Base-by-base conservation (phyloP, 2,797 vertebrate genomes). In the Acanthornis magna region DNA sequence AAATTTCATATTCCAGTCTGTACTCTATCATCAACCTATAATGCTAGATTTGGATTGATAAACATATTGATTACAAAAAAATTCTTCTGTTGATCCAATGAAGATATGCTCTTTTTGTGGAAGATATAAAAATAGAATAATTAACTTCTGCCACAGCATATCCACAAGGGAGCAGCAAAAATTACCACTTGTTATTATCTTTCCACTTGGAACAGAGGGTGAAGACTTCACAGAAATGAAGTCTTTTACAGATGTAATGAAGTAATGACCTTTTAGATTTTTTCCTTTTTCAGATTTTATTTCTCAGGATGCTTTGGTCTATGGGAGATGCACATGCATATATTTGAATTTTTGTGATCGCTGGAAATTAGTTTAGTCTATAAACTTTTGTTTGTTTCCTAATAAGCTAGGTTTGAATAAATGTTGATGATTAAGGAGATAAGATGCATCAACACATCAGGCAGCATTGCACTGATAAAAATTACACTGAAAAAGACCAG, bases 31-130 rank as follows among this genome's bases (percentile, higher is more conserved):
- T 82, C 76, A 62, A 32, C 71, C 3, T 66, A 13, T 57, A 75
- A 77, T 61, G 18, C 13, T 87, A 79, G 53, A 66, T 76, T 83
- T 88, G 73, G 40, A 47, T 57, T 88, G 72, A 96, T 87, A 92
- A 92, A 83, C 32, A 60, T 74, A 89, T 50, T 95, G 89, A 95
- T 96, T 91, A 85, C 40, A 60, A 61, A 83, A 85, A 36, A 82
- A 34, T 15, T 58, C 14, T 86, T 82, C 71, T 21, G 4, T 36
- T 67, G 42, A 54, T 76, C 27, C 43, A 66, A 23, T 20, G 68
- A 84, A 73, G 61, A 70, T 19, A 32, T 68, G 36, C 4, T 42
- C 2, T 51, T 87, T 42, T n/a, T 19, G 26, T 67, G 43, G 47
- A 62, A 79, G 57, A 9, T 18, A 36, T 3, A 30, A 72, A 55